These are phyloP conservation scores for Lampris megalopsis DNA, from an alignment of 2,113 vertebrate species.

Conservation along the genomic window DNA sequence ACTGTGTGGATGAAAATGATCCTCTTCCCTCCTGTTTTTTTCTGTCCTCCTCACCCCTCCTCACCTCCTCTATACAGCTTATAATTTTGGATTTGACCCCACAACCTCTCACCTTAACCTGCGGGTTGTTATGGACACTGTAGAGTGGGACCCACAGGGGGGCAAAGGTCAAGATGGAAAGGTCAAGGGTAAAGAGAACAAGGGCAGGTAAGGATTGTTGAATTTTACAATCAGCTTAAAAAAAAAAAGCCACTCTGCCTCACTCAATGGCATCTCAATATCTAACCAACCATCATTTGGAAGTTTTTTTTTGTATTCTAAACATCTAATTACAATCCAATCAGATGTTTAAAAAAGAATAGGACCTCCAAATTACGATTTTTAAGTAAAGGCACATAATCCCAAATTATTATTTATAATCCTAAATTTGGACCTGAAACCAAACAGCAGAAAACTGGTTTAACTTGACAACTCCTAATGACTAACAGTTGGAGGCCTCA, in stretches of 20 bases:
- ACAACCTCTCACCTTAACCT: conserved; percentile 90
- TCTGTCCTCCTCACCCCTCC: conserved; percentile 34
- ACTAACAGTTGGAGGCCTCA: no score
- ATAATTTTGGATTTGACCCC: conserved; percentile 88
- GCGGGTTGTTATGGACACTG: conserved; percentile 87
- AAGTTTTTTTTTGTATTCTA: no score
- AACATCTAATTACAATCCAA: no score
- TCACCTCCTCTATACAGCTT: conserved; percentile 76
- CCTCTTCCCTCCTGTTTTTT: not conserved
- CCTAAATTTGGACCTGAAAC: no score
- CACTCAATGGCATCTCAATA: conserved; percentile 7
- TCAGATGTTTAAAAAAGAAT: no score
- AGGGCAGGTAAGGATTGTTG: conserved; percentile 85
- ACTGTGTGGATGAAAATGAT: not conserved
- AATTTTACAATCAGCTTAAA: not conserved
- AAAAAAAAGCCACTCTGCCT: conserved; percentile 29
- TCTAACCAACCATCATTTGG: no score
- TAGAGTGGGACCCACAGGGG: conserved; percentile 94
- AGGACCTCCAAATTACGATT: no score
- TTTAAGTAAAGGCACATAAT: no score
- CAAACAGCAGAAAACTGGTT: no score
- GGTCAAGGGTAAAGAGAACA: conserved; percentile 91
- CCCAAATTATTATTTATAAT: no score
- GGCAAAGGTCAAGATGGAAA: conserved; percentile 90
- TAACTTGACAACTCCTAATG: no score